Base-by-base conservation (phyloP, 2,888 invertebrate genomes). In the Nymphalis polychloros region DNA sequence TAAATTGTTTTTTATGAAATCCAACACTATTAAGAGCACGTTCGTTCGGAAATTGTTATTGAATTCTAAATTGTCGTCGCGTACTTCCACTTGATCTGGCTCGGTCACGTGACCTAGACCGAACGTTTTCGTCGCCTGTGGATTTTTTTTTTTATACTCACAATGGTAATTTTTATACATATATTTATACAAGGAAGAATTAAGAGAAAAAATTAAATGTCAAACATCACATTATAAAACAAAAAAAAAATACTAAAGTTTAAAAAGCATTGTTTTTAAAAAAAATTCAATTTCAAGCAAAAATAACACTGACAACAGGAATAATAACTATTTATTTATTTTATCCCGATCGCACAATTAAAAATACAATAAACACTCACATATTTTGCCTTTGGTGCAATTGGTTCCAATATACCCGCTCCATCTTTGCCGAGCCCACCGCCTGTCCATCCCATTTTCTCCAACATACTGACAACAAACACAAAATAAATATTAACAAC, bases 401-500 rank as follows among this genome's bases (percentile, higher is more conserved):
- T 89, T 0, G 96, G 95, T 67, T 95, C 94, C 10, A 93, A 88
- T 6, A 95, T 94, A 1, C 96, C 96, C 67, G 91, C 88, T 1
- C 92, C 93, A 13, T 88, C 84, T 62, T 93, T 93, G 0, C 96
- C 96, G 8, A 96, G 86, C 0, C 95, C 95, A 6, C 95, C 95
- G 0, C 96, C 96, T 10, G 89, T 86, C 96, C 96, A 96, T 0
- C 96, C 96, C 95, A 96, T 95, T 78, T 94, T 90, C 69, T 93
- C 91, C 89, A 96, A 93, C 84, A 96, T 93, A 72, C 92, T 93
- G 76, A 71, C 90, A 69, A 27, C 67, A 52, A 49, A 63, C 49
- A 66, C 31, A 23, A 8, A 27, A 31, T 16, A 31, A 19, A 13
- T 13, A 17, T 27, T 27, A 20, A 46, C 13, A 17, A 35, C 17